phyloP scores from a whole-genome alignment of 2,797 vertebrate species.

The Crenuchus spilurus region DNA sequence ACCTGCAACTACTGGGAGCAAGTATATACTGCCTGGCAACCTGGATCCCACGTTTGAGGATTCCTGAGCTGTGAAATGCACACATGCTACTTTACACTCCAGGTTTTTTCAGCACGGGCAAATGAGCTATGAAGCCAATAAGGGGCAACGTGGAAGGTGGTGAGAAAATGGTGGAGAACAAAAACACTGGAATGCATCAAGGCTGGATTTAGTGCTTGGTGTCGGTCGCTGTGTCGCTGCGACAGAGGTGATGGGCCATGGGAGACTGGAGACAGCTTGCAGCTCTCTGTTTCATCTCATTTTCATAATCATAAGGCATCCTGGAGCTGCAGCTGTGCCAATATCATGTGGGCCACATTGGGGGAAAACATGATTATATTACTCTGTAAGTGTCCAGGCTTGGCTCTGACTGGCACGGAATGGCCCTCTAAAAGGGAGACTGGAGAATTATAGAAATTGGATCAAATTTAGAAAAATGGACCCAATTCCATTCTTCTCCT shows the following conservation, averaged over 20 bases:
- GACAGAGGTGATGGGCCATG: slow-evolving; percentile 58
- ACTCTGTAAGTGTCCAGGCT: slow-evolving; percentile 59
- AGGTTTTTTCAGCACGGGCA: slow-evolving; percentile 31
- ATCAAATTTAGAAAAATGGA: slow-evolving; percentile 75
- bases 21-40: slow-evolving; percentile 18
- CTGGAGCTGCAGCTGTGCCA: slow-evolving; percentile 67
- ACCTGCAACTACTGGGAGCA: background rate
- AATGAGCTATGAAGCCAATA: slow-evolving; percentile 51
- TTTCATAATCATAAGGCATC: slow-evolving; percentile 73
- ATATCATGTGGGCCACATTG: slow-evolving; percentile 60
- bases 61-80: slow-evolving; percentile 31
- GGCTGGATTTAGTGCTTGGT: slow-evolving; percentile 44
- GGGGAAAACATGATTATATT: slow-evolving; percentile 65
- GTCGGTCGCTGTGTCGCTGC: slow-evolving; percentile 36
- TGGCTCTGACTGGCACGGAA: slow-evolving; percentile 57
- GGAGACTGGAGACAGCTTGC: slow-evolving; percentile 67
- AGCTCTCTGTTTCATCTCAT: slow-evolving; percentile 70
- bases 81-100: slow-evolving; percentile 20
- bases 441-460: slow-evolving; percentile 73
- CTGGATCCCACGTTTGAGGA: slow-evolving; percentile 19
- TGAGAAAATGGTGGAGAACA: slow-evolving; percentile 40
- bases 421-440: slow-evolving; percentile 66
- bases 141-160: slow-evolving; percentile 31
- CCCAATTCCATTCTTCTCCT: slow-evolving; percentile 54
- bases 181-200: slow-evolving; percentile 35